Evolutionary conservation across 2,797 vertebrate species (phyloP), one percentile per base, ranked within the genome.

Genomic region (Anguilla pacifica): DNA sequence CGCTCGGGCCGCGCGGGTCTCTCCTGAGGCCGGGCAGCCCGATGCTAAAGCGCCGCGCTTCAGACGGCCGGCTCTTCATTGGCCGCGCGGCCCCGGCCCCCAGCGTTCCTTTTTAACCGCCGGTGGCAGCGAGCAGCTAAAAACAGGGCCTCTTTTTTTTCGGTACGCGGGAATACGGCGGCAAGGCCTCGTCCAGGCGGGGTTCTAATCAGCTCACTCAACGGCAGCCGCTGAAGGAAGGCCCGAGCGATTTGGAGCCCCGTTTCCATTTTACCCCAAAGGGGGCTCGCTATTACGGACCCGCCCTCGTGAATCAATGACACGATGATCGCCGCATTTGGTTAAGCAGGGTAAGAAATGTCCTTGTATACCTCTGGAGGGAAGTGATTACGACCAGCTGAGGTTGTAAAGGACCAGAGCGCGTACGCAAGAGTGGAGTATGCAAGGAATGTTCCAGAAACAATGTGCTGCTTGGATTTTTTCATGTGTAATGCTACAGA

Each of bases 201-300:
- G 46, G 79, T 19, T 82, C 79, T 51, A 22, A 82, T 82, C 43
- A 82, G 43, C 79, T 82, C 79, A 25, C 79, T 82, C 79, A 51
- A 51, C 25, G 6, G 22, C 46, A 51, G 79, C 6, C 25, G 25
- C 79, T 28, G 43, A 82, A 77, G 39, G 19, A 19, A 77, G 35
- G 79, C 11, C 22, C 1, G 4, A 51, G 46, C n/a, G 79, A 82
- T 82, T 82, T 51, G 51, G 79, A 82, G 79, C 19, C 79, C 22
- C 9, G 13, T n/a, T 82, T 82, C 51, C 19, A 82, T 11, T n/a
- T 46, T 46, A n/a, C 79, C 7, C 19, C 79, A 82, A 49, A 49
- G 15, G 43, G 43, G 79, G 6, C 35, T 51, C 46, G 10, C 28
- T 51, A 49, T 82, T 82, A 82, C 43, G 15, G 51, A 49, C 46